A percentile compares a stretch with the other conserved stretches of the same genome.
These are phyloP conservation scores for Aphodius granarius DNA, from an alignment of 2,888 invertebrate species.

Conservation along the genomic window DNA sequence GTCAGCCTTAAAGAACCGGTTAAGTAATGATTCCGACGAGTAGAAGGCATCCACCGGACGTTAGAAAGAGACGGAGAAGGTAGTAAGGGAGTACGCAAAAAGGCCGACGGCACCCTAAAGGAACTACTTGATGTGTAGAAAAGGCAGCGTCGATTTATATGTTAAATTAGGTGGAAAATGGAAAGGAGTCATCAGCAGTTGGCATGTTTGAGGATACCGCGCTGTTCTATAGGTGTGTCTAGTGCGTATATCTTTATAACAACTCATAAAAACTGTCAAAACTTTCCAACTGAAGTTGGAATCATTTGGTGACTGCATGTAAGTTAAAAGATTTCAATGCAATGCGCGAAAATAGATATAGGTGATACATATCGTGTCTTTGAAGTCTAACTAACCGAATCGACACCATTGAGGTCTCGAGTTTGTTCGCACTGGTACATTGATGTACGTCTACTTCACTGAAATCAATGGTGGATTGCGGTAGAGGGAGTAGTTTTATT, in stretches of 20 bases:
- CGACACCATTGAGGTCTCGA: too few relatives aligned
- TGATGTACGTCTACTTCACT: too few relatives aligned
- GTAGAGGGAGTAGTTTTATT: not conserved
- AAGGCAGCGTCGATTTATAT: not conserved
- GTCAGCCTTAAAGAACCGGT: constrained; percentile 14
- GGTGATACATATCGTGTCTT: too few relatives aligned
- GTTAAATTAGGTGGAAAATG: not conserved
- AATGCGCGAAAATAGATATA: too few relatives aligned
- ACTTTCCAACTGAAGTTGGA: too few relatives aligned
- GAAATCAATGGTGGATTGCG: not conserved
- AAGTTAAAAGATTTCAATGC: too few relatives aligned
- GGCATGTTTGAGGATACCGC: not conserved
- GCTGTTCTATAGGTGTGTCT: not conserved
- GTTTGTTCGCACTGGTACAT: too few relatives aligned
- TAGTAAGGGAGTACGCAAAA: not conserved
- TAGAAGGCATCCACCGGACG: too few relatives aligned
- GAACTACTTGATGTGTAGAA: not conserved
- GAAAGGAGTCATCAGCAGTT: not conserved
- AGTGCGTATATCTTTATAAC: too few relatives aligned
- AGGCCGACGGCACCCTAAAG: not conserved
- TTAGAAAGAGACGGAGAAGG: not conserved
- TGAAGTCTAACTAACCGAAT: too few relatives aligned
- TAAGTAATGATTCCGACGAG: constrained; percentile 15
- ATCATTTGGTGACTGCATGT: too few relatives aligned
- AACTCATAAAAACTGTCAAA: too few relatives aligned